These are phyloP conservation scores for human (Homo sapiens) DNA, from an alignment of 2,113 vertebrate species.

Conservation along the genomic window DNA sequence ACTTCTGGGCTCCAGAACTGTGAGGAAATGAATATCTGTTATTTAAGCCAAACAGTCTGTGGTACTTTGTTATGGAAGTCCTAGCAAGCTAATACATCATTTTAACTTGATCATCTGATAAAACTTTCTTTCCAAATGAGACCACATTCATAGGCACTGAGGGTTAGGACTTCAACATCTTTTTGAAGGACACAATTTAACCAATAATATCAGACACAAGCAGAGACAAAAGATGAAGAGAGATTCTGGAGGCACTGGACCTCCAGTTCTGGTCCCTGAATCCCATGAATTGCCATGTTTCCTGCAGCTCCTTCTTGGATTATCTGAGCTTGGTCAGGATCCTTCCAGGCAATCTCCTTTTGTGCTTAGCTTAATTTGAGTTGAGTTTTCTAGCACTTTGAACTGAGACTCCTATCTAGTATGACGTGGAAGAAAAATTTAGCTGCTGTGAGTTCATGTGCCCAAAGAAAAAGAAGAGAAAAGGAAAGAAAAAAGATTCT, in stretches of 20 bases:
- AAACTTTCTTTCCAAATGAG: neutral
- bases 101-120: neutral
- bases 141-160: neutral
- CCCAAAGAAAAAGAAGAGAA: neutral
- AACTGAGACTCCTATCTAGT: neutral
- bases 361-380: neutral
- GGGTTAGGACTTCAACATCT: neutral
- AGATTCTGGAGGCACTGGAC: neutral
- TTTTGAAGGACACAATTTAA: neutral
- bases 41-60: neutral
- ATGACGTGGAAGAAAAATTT: neutral
- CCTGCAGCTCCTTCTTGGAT: neutral
- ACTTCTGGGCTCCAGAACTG: neutral
- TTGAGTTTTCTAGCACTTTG: conserved; percentile 19
- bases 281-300: neutral
- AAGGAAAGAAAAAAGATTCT: neutral
- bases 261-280: neutral
- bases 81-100: neutral
- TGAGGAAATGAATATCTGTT: neutral
- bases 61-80: neutral
- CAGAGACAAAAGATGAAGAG: neutral
- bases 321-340: neutral
- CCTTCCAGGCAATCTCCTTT: neutral
- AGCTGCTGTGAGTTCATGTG: neutral
- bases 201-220: neutral